Evolutionary conservation across 2,888 invertebrate genomes (phyloP).

Genomic region (Megalurothrips usitatus): DNA sequence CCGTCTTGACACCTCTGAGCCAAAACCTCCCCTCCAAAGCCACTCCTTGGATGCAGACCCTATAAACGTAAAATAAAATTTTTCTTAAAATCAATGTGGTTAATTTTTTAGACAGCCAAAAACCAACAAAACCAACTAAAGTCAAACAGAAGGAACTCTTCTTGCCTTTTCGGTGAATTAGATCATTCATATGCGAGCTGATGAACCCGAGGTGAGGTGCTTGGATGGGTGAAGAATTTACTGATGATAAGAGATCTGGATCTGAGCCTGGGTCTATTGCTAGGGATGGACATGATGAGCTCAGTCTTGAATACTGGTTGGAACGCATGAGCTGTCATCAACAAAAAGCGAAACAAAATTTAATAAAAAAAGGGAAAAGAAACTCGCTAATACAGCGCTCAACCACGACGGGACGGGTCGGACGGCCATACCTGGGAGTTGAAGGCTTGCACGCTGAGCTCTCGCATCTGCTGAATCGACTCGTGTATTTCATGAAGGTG

Average conservation of each 20-base stretch:
- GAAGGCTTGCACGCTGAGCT: constrained; percentile 51
- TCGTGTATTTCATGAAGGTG: constrained; percentile 71
- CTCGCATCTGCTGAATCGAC: constrained; percentile 72
- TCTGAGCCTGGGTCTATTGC: constrained; percentile 50
- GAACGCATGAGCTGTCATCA: constrained; percentile 36
- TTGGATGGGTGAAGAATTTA: constrained; percentile 49
- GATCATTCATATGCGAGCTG: constrained; percentile 18
- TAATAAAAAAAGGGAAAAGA: constrained; percentile 13
- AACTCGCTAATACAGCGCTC: constrained; percentile 28
- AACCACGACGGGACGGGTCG: background rate
- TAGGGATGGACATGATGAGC: constrained; percentile 70
- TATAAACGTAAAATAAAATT: background rate
- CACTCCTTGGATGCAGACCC: constrained; percentile 28
- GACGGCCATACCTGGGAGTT: constrained; percentile 40
- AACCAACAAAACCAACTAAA: background rate
- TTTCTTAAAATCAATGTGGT: background rate
- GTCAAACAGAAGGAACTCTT: background rate
- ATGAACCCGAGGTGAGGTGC: background rate
- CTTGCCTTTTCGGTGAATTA: background rate
- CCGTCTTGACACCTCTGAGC: constrained; percentile 57
- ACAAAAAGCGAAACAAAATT: constrained; percentile 36
- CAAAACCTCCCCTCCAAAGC: constrained; percentile 50
- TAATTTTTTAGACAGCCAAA: background rate
- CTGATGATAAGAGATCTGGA: constrained; percentile 50
- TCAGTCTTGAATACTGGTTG: constrained; percentile 54